Evolutionary conservation across 2,113 vertebrate genomes (phyloP).

Genomic region (Aegotheles bennettii): DNA sequence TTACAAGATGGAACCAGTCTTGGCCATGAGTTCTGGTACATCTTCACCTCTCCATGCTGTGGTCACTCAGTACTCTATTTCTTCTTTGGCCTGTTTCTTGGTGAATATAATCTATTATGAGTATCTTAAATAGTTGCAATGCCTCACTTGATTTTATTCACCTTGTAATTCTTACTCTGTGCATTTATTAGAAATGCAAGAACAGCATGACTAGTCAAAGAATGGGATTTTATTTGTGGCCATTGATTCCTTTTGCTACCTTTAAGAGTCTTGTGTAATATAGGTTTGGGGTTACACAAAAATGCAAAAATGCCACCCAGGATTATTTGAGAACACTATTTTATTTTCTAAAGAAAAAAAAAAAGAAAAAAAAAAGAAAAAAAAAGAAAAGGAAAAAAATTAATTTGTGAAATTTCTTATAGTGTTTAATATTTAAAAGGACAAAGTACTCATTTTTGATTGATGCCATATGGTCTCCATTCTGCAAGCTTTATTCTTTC

Average conservation of each 20-base stretch:
- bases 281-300: background rate
- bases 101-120: background rate
- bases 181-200: background rate
- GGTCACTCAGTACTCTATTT: background rate
- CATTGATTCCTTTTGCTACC: background rate
- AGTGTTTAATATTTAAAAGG: background rate
- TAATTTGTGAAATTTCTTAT: accelerated
- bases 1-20: background rate
- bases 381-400: background rate
- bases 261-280: background rate
- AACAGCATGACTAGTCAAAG: background rate
- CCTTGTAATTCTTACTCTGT: background rate
- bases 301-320: background rate
- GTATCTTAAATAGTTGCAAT: background rate
- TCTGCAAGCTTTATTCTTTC: background rate
- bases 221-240: background rate
- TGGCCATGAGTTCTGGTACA: background rate
- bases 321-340: background rate
- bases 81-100: background rate
- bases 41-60: background rate
- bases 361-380: no score
- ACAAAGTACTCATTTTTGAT: background rate
- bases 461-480: background rate
- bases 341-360: background rate
- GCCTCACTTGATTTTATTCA: background rate